A percentile compares a stretch with the other conserved stretches of the same genome.
phyloP scores from a whole-genome alignment of 2,113 vertebrate genomes.

The Odobenus rosmarus region DNA sequence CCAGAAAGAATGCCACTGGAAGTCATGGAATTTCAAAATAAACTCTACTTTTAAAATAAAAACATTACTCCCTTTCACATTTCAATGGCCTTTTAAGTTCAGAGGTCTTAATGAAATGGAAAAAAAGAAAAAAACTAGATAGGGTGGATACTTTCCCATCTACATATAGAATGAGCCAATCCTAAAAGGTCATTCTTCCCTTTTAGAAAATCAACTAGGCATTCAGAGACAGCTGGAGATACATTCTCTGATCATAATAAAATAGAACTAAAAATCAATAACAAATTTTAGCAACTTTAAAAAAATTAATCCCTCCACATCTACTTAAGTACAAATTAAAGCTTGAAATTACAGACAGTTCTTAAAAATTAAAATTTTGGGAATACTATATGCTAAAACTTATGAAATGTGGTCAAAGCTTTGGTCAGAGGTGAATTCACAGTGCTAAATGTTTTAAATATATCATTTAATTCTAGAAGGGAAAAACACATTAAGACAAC shows the following conservation, averaged over 20 bases:
- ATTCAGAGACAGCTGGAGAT: background rate
- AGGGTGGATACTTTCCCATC: background rate
- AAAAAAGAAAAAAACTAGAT: background rate
- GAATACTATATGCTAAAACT: background rate
- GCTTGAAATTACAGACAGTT: background rate
- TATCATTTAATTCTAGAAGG: background rate
- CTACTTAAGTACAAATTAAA: background rate
- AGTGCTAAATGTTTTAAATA: background rate
- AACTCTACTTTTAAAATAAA: background rate
- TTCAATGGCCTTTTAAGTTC: background rate
- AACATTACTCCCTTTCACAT: background rate
- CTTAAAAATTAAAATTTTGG: background rate
- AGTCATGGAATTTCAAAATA: background rate
- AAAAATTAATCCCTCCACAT: background rate
- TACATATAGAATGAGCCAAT: background rate
- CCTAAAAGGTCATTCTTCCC: background rate
- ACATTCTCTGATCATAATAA: background rate
- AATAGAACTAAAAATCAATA: background rate
- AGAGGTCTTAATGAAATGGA: background rate
- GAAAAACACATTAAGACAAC: background rate
- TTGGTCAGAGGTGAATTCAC: constrained; percentile 3
- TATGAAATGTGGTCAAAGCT: background rate
- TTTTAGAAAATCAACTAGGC: background rate
- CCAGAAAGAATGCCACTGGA: background rate
- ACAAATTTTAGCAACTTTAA: background rate